A percentile compares a stretch with the other conserved stretches of the same genome.
Evolutionary conservation across 2,113 vertebrate genomes (phyloP).

Genomic region (Sebastes fasciatus): DNA sequence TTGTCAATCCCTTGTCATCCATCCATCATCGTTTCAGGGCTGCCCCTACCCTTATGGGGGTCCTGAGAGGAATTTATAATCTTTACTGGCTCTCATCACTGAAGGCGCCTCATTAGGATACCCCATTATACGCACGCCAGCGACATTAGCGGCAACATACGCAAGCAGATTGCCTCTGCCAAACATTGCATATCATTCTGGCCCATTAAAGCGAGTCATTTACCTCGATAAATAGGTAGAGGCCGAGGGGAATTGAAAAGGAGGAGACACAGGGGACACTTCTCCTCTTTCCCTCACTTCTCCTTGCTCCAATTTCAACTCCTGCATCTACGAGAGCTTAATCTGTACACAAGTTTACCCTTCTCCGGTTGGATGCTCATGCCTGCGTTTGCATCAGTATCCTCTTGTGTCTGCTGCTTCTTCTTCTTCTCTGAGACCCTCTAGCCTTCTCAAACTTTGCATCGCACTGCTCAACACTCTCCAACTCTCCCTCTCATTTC

Average conservation of each 20-base stretch:
- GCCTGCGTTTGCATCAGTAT: conserved; percentile 14
- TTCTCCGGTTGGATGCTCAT: conserved; percentile 1
- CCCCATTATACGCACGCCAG: conserved; percentile 64
- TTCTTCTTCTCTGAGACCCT: conserved; percentile 8
- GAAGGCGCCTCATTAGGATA: conserved; percentile 73
- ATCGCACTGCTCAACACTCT: conserved; percentile 15
- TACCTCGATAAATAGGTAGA: conserved; percentile 75
- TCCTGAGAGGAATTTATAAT: conserved; percentile 52
- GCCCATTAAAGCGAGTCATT: conserved; percentile 77
- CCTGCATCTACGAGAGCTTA: conserved; percentile 19
- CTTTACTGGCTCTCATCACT: conserved; percentile 52
- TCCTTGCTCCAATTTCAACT: conserved; percentile 42
- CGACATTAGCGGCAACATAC: conserved; percentile 75
- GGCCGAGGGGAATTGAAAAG: conserved; percentile 64
- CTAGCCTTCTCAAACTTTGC: conserved; percentile 47
- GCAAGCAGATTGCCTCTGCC: conserved; percentile 76
- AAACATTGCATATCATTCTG: conserved; percentile 78
- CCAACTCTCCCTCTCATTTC: conserved; percentile 21
- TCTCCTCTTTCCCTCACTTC: conserved; percentile 45
- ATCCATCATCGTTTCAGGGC: conserved; percentile 21
- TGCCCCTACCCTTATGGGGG: conserved; percentile 5
- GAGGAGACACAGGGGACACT: conserved; percentile 24
- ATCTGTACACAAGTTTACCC: conserved; percentile 20
- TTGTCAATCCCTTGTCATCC: conserved; percentile 21
- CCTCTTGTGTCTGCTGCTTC: background rate